Base-by-base conservation (phyloP, 2,113 vertebrate species). In the Bubo bubo region DNA sequence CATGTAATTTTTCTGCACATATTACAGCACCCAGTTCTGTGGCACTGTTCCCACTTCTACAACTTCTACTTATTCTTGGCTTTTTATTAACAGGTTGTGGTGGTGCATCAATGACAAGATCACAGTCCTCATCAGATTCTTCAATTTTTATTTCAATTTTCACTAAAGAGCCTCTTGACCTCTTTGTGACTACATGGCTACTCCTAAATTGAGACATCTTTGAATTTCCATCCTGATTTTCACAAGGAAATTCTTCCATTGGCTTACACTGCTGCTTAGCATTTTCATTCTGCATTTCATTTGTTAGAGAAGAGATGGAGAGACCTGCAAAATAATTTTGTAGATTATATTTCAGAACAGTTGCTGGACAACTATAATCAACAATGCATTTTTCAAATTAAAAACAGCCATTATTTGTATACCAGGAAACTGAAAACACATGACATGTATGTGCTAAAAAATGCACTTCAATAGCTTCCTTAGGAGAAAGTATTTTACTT, bases 281-380 rank as follows among this genome's bases (percentile, higher is more conserved):
- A 43, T 59, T 66, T 63, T 76, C 49, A 70, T 30, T 23, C 24
- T 74, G 43, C 45, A 21, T 20, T 10, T 47, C 66, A 70, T 55
- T 60, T 60, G 23, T 39, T 79, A 68, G 22, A 27, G 23, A 76
- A 49, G 84, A 47, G 4, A 45, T 18, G 45, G 95, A 72, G 11
- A 98, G 28, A 50, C 92, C 98, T 41, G 98, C 94, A 72, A 97
- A 98, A 86, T 98, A 98, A 97, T 98, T 99, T 67, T 98, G 98
- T 55, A 98, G 96, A 71, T 98, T 97, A 86, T 98, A 98, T 93
- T 99, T 98, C 93, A 98, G 88, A 95, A 98, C 98, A 53, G 97
- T 98, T 90, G 90, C 98, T 32, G 98, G 98, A 94, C 94, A 98
- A 35, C 94, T 97, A 71, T 89, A 91, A 88, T 98, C 98, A 79